A percentile compares a stretch with the other conserved stretches of the same genome.
Evolutionary conservation across 2,888 invertebrate species (phyloP).

Genomic region (Ferrisia virgata): DNA sequence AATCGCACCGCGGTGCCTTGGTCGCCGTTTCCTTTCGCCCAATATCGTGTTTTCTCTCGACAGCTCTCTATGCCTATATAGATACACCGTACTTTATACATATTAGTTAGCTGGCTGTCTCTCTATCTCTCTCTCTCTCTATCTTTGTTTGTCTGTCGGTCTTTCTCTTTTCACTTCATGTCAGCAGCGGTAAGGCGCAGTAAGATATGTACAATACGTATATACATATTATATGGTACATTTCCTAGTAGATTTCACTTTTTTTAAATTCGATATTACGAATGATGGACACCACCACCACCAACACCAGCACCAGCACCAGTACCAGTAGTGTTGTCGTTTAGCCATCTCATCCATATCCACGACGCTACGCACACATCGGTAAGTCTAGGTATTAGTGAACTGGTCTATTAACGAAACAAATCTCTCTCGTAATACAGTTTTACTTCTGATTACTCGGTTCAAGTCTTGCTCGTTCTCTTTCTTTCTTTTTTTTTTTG

Average conservation of each 20-base stretch:
- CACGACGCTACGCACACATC: not conserved
- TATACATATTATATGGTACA: not conserved
- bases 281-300: not conserved
- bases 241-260: slow-evolving; percentile 30
- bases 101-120: not conserved
- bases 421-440: not conserved
- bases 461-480: not conserved
- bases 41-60: slow-evolving; percentile 17
- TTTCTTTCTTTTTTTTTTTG: not conserved
- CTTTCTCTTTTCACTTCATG: not conserved
- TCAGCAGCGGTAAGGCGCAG: too few species aligned
- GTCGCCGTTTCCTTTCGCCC: slow-evolving; percentile 4
- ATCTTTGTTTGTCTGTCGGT: not conserved
- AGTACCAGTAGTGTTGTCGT: not conserved
- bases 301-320: not conserved
- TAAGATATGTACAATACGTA: not conserved
- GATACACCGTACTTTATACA: too few species aligned
- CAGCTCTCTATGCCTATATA: not conserved
- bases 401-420: not conserved
- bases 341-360: too few species aligned
- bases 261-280: slow-evolving; percentile 25
- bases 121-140: not conserved
- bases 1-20: not conserved
- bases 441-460: not conserved
- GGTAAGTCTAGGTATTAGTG: too few species aligned